A percentile compares a stretch with the other conserved stretches of the same genome.
These are phyloP conservation scores for Halictus rubicundus DNA, from an alignment of 1,140 invertebrate species.

Conservation along the genomic window DNA sequence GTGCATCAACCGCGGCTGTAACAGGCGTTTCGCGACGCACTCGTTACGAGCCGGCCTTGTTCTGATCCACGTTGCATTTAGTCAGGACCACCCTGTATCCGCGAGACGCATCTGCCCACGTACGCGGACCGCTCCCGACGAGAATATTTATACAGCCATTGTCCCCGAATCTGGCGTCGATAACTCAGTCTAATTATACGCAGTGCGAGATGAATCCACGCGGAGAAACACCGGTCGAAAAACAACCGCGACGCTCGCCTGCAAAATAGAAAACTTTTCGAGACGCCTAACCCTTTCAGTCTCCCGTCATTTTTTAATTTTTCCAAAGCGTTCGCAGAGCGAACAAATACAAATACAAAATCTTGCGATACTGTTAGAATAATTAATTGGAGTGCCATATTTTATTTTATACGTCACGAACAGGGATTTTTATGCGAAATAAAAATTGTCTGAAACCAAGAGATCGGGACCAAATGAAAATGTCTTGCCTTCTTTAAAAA, in stretches of 20 bases:
- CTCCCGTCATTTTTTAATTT: not conserved
- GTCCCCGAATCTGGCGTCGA: slow-evolving; percentile 71
- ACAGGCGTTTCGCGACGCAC: slow-evolving; percentile 70
- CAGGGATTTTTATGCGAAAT: no score
- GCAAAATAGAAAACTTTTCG: not conserved
- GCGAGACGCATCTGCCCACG: slow-evolving; percentile 68
- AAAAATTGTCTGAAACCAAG: no score
- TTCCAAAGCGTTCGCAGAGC: no score
- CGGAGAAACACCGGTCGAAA: not conserved
- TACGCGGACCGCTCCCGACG: slow-evolving; percentile 56
- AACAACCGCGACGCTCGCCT: not conserved
- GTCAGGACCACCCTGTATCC: slow-evolving; percentile 64
- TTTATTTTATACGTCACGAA: no score
- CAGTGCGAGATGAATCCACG: slow-evolving; percentile 28
- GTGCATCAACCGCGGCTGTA: slow-evolving; percentile 63
- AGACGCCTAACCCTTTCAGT: not conserved
- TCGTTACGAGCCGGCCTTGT: slow-evolving; percentile 70
- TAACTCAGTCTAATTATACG: slow-evolving; percentile 76
- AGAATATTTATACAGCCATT: slow-evolving; percentile 77
- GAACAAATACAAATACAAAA: no score
- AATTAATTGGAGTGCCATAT: no score
- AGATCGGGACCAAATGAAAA: no score
- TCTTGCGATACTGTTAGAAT: no score
- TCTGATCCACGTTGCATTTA: slow-evolving; percentile 67
- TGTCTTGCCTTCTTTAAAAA: no score